Base-by-base conservation (phyloP, 37 sponge, comb jelly and placozoan species). In the Spongilla lacustris region DNA sequence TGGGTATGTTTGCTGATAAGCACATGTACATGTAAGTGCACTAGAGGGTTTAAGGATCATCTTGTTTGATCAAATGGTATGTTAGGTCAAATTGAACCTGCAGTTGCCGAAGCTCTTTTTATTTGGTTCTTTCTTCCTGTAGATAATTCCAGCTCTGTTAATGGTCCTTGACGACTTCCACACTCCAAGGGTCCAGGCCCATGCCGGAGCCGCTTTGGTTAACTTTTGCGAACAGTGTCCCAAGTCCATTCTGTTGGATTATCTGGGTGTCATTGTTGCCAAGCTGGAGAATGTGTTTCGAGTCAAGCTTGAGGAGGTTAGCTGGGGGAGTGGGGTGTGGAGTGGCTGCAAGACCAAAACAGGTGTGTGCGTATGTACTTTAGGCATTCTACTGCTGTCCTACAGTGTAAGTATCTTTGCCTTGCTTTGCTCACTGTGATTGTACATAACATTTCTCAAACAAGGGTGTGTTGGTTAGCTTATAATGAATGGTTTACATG, bases 201-300 rank as follows among this genome's bases (percentile, higher is more conserved):
- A 99, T 85, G 94, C 96, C 36, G 91, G 90, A 35, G 98, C 99
- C 0, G 99, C 99, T 32, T 86, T 99, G 36, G 93, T 94, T 31
- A 95, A 97, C 90, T 99, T 99, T 84, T 84, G 89, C 32, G 98
- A 97, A 48, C 88, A 88, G 66, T 97, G 98, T 78, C 96, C 99
- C 13, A 92, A 94, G 86, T 71, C 88, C 58, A 75, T 96, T 34
- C 88, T 99, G 36, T 35, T 76, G 0, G 84, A 91, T 24, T 99
- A 99, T 71, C 87, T 97, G 2, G 86, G 74, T 0, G 37, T 74
- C 37, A 89, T 98, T 24, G 87, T 93, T 25, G 38, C 74, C n/a
- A 98, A 86, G 68, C 72, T 96, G 71, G 81, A 96, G 74, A 71
- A 70, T 14, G 79, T 94, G 27, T 83, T 98, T 4, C 28, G 36